These are phyloP conservation scores for Agriopis leucophaearia DNA, from an alignment of 2,888 invertebrate species.

Conservation along the genomic window DNA sequence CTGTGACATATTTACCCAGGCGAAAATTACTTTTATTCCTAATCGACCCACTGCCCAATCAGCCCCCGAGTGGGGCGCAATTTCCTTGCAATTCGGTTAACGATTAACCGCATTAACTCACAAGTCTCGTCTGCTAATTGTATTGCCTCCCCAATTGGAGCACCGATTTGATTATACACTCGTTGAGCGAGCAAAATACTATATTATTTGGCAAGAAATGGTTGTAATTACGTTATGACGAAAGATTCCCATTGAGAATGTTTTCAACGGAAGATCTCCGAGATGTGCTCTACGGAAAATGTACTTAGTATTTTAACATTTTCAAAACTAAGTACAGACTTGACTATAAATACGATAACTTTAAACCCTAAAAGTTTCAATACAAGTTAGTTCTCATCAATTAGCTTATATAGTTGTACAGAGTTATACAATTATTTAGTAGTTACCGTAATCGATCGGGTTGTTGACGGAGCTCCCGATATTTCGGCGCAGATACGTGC, in stretches of 20 bases:
- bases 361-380: no score
- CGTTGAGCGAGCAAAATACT: conserved; percentile 62
- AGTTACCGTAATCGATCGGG: no score
- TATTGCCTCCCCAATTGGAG: conserved; percentile 71
- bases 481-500: no score
- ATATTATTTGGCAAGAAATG: conserved; percentile 54
- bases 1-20: conserved; percentile 31
- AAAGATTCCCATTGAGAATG: neutral
- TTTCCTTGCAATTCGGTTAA: conserved; percentile 80
- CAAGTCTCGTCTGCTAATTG: conserved; percentile 80
- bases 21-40: conserved; percentile 45
- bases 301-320: neutral
- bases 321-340: no score
- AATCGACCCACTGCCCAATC: conserved; percentile 78
- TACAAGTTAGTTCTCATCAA: no score
- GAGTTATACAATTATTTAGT: no score
- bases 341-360: no score
- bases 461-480: no score
- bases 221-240: conserved; percentile 18
- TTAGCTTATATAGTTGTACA: no score
- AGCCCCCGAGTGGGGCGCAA: conserved; percentile 75
- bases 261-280: neutral
- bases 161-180: conserved; percentile 70
- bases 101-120: conserved; percentile 80
- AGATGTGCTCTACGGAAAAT: neutral